These are phyloP conservation scores for Tipula vernalis DNA, from an alignment of 2,888 invertebrate species.

Conservation along the genomic window DNA sequence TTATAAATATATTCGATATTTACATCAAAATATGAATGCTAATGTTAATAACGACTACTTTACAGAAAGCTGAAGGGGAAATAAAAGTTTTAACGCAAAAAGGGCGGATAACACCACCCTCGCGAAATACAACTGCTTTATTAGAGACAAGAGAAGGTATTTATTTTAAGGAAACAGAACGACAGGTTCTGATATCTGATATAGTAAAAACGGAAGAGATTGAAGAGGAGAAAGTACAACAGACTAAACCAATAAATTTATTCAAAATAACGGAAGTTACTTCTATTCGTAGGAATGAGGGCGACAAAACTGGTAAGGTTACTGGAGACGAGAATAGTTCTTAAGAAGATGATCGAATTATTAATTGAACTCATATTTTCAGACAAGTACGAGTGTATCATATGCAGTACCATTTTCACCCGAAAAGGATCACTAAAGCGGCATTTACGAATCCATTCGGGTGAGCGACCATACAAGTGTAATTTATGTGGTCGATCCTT, in stretches of 20 bases:
- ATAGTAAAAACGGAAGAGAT: neutral
- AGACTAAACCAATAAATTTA: neutral
- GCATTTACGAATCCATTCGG: constrained; percentile 28
- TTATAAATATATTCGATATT: too few species aligned
- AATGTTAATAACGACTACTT: too few species aligned
- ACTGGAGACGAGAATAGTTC: neutral
- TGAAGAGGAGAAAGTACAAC: neutral
- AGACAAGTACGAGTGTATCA: constrained; percentile 21
- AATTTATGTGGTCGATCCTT: constrained; percentile 25
- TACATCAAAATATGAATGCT: too few species aligned
- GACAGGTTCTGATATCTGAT: too few species aligned
- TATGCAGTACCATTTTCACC: constrained; percentile 26
- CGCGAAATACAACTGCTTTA: too few species aligned
- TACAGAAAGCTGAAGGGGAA: too few species aligned
- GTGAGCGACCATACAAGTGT: constrained; percentile 27
- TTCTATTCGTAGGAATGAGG: neutral
- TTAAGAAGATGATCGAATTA: neutral
- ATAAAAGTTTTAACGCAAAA: too few species aligned
- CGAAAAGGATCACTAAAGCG: constrained; percentile 28
- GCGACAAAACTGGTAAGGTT: neutral
- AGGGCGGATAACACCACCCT: too few species aligned
- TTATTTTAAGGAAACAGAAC: too few species aligned
- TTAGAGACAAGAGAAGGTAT: too few species aligned
- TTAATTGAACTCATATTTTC: neutral
- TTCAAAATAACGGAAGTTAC: neutral